Conservation (phyloP, 2,888 invertebrate genomes). For the Tortrix viridana region DNA sequence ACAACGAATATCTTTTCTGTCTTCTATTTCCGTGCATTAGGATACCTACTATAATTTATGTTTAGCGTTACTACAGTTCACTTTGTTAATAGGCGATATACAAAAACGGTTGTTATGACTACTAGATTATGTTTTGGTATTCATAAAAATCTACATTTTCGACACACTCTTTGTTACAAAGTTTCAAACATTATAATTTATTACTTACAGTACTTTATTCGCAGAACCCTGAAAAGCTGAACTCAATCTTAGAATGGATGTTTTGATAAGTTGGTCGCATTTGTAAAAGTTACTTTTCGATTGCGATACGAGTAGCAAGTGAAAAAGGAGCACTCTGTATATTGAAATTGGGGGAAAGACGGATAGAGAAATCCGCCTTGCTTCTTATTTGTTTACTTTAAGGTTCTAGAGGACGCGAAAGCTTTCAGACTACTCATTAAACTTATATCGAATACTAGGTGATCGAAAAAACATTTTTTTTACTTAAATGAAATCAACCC, state of each 20-base stretch:
- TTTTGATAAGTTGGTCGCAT: conserved; percentile 34
- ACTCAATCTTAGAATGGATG: conserved; percentile 33
- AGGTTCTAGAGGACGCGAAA: neutral
- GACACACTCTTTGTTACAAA: no score
- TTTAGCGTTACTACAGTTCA: no score
- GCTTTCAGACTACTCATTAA: conserved; percentile 1
- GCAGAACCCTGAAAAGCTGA: conserved; percentile 13
- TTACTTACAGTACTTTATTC: neutral
- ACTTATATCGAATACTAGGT: neutral
- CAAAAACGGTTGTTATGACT: no score
- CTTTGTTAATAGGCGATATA: no score
- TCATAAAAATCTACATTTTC: no score
- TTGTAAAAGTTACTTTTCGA: conserved; percentile 32
- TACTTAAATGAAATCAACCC: no score
- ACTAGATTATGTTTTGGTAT: no score
- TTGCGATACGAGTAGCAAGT: conserved; percentile 40
- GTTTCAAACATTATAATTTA: no score
- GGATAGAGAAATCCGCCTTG: conserved; percentile 17
- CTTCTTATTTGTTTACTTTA: conserved; percentile 15
- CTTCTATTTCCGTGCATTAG: no score
- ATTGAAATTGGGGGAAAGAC: conserved; percentile 45
- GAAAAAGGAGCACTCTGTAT: conserved; percentile 52
- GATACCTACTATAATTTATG: no score
- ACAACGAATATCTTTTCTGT: no score
- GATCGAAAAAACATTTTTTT: no score